These are phyloP conservation scores for Rallus limicola DNA, from an alignment of 2,113 vertebrate genomes.

Conservation along the genomic window DNA sequence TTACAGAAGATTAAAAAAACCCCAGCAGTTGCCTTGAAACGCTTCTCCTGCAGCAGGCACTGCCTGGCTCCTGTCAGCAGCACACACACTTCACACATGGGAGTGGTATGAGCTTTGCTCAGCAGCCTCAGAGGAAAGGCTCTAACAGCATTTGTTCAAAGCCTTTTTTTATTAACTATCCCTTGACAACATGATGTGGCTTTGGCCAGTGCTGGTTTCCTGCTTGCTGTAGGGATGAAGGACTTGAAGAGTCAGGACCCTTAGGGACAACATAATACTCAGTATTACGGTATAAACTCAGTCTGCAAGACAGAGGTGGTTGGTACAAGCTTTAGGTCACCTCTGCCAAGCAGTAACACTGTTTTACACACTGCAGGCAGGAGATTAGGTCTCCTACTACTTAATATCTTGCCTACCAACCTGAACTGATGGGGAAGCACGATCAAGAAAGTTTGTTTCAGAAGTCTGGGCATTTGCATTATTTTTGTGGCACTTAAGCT, in stretches of 20 bases:
- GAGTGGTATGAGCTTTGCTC: neutral
- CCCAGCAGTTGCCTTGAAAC: neutral
- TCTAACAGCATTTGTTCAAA: neutral
- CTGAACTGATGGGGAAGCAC: neutral
- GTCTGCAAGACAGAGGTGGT: neutral
- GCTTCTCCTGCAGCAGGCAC: neutral
- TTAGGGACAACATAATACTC: neutral
- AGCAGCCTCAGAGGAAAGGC: neutral
- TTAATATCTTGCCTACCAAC: neutral
- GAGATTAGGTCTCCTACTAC: neutral
- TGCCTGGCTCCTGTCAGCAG: neutral
- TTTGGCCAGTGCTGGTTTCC: neutral
- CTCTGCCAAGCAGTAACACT: neutral
- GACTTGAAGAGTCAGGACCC: neutral
- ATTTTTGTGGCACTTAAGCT: neutral
- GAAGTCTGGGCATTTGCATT: neutral
- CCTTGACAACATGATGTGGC: neutral
- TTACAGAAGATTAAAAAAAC: neutral
- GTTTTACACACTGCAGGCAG: neutral
- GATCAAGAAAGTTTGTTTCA: neutral
- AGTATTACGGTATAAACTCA: neutral
- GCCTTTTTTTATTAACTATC: slow-evolving; percentile 4
- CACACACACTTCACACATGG: neutral
- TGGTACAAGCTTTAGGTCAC: neutral
- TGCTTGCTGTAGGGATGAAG: neutral